These are phyloP conservation scores for Sardinella longiceps DNA, from an alignment of 2,797 vertebrate species.

Conservation along the genomic window DNA sequence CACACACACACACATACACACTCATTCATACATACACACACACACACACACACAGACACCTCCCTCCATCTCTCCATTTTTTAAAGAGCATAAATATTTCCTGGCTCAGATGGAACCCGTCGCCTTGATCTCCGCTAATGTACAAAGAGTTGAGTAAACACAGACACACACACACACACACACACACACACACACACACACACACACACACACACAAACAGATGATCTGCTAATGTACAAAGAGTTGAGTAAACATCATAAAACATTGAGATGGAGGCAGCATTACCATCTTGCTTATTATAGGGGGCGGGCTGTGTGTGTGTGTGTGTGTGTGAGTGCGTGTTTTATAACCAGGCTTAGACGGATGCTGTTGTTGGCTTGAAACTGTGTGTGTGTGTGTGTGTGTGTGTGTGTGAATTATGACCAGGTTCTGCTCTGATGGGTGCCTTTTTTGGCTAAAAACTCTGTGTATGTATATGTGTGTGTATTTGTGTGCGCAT, in stretches of 20 bases:
- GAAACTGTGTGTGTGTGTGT: not conserved
- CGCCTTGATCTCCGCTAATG: conserved; percentile 75
- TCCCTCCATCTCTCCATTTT: not conserved
- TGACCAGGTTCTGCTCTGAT: too few relatives aligned
- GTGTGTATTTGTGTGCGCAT: not conserved
- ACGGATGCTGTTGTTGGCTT: not conserved
- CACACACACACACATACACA: not conserved
- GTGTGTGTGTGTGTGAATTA: not conserved
- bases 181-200: too few relatives aligned
- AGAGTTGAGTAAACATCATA: conserved; percentile 83
- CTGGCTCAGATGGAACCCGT: conserved; percentile 65
- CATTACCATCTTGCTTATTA: conserved; percentile 74
- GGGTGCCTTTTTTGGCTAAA: conserved; percentile 65
- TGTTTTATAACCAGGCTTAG: not conserved
- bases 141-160: conserved; percentile 82
- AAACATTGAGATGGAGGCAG: conserved; percentile 80
- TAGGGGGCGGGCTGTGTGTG: not conserved
- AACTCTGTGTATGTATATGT: conserved; percentile 43
- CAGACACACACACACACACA: too few relatives aligned
- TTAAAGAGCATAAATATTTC: conserved; percentile 59
- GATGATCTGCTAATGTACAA: conserved; percentile 75
- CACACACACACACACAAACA: too few relatives aligned
- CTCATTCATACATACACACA: not conserved
- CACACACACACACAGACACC: conserved; percentile 29
- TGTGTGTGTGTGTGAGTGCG: not conserved